A percentile compares a stretch with the other conserved stretches of the same genome.
phyloP scores from a whole-genome alignment of 2,888 invertebrate genomes.

The Trisateles emortualis region DNA sequence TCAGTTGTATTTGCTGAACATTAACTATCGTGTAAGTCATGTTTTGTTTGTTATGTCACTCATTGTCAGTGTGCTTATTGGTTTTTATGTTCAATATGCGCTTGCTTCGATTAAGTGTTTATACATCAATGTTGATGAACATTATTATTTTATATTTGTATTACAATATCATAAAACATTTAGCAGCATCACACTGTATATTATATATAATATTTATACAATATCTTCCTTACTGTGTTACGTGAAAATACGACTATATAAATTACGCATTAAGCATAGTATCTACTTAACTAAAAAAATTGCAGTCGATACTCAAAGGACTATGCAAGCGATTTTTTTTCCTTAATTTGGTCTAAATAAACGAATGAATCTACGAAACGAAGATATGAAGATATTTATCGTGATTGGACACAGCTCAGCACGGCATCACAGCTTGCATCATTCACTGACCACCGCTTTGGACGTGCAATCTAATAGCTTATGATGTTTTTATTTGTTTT shows the following conservation, averaged over 20 bases:
- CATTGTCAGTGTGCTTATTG: slow-evolving; percentile 85
- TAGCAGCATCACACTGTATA: slow-evolving; percentile 23
- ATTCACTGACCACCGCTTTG: slow-evolving; percentile 68
- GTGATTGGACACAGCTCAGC: slow-evolving; percentile 54
- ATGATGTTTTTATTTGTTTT: slow-evolving; percentile 38
- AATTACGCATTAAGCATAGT: slow-evolving; percentile 8
- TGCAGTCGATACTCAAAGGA: not conserved
- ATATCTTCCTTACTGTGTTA: slow-evolving; percentile 26
- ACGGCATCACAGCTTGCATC: slow-evolving; percentile 67
- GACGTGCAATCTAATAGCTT: slow-evolving; percentile 57
- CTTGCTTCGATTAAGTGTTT: slow-evolving; percentile 77
- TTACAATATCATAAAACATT: slow-evolving; percentile 29
- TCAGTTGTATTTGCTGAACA: slow-evolving; percentile 79
- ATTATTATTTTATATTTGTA: slow-evolving; percentile 33
- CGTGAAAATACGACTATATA: too few relatives aligned
- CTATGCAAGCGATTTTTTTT: not conserved
- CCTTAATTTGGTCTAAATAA: not conserved
- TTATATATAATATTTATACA: slow-evolving; percentile 31
- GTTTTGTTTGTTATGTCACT: slow-evolving; percentile 85
- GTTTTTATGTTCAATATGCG: slow-evolving; percentile 71
- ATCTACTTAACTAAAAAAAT: too few relatives aligned
- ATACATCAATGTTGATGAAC: slow-evolving; percentile 31
- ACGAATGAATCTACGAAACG: slow-evolving; percentile 1
- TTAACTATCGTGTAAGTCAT: slow-evolving; percentile 85
- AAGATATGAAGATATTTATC: slow-evolving; percentile 31